A percentile compares a stretch with the other conserved stretches of the same genome.
phyloP scores from a whole-genome alignment of 2,797 vertebrate species.

The Gymnodraco acuticeps region DNA sequence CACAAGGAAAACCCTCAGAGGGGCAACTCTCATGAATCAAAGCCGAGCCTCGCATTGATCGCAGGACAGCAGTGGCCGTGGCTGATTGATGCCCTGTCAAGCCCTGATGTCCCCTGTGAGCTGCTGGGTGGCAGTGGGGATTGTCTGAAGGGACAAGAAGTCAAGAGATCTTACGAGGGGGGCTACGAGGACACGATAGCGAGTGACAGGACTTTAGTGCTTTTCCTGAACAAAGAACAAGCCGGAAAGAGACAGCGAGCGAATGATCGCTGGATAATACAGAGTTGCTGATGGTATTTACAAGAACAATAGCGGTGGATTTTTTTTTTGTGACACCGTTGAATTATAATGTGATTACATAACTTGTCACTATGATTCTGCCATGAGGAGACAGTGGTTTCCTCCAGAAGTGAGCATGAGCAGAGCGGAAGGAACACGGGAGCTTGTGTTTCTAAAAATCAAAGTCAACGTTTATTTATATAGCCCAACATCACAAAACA shows the following conservation, averaged over 20 bases:
- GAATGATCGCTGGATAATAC: slow-evolving; percentile 30
- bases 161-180: slow-evolving; percentile 45
- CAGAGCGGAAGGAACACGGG: slow-evolving; percentile 59
- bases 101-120: slow-evolving; percentile 39
- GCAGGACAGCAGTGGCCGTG: neutral
- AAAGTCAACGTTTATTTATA: too few relatives aligned
- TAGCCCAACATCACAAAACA: too few relatives aligned
- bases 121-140: slow-evolving; percentile 25
- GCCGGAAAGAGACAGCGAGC: slow-evolving; percentile 23
- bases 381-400: slow-evolving; percentile 56
- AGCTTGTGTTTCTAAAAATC: slow-evolving; percentile 63
- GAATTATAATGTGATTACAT: slow-evolving; percentile 77
- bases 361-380: slow-evolving; percentile 67
- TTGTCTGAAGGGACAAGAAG: slow-evolving; percentile 43
- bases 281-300: slow-evolving; percentile 45
- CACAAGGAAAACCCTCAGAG: slow-evolving; percentile 26
- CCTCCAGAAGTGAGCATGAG: slow-evolving; percentile 58
- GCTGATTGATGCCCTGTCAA: slow-evolving; percentile 59
- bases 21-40: slow-evolving; percentile 46
- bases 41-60: slow-evolving; percentile 42
- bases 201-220: slow-evolving; percentile 46
- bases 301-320: slow-evolving; percentile 55
- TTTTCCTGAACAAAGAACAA: slow-evolving; percentile 38
- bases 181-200: slow-evolving; percentile 31
- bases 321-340: slow-evolving; percentile 51